These are phyloP conservation scores for Urocynchramus pylzowi DNA, from an alignment of 2,113 vertebrate genomes.

Conservation along the genomic window DNA sequence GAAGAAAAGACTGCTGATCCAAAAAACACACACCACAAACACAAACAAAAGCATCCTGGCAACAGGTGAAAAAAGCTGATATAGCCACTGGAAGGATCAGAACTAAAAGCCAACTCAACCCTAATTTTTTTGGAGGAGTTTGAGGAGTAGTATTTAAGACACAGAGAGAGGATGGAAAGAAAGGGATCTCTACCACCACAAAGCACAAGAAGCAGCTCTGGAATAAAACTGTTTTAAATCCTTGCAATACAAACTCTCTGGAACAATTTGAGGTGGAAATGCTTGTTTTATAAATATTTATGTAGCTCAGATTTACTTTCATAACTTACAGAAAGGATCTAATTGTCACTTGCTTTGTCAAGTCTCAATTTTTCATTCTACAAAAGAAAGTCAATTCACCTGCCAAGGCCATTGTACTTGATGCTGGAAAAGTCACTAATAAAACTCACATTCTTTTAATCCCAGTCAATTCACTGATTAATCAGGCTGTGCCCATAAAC, in stretches of 20 bases:
- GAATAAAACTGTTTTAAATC: neutral
- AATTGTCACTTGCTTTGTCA: neutral
- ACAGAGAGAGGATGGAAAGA: neutral
- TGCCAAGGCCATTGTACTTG: neutral
- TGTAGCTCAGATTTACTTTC: neutral
- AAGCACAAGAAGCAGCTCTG: neutral
- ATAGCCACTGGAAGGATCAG: neutral
- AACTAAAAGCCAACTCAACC: neutral
- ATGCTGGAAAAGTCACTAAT: neutral
- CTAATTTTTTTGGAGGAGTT: neutral
- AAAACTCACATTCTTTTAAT: neutral
- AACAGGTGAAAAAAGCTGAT: neutral
- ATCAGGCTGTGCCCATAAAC: neutral
- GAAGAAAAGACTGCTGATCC: neutral
- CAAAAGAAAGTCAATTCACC: neutral
- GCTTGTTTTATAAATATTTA: neutral
- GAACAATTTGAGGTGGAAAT: neutral
- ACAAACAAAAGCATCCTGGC: neutral
- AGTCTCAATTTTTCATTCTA: neutral
- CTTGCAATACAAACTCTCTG: neutral
- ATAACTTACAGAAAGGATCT: neutral
- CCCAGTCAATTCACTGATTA: neutral
- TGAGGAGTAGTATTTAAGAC: neutral
- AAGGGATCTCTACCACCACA: neutral
- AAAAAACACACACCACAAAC: neutral